phyloP scores from a whole-genome alignment of 2,888 invertebrate species.

The Troides helena region DNA sequence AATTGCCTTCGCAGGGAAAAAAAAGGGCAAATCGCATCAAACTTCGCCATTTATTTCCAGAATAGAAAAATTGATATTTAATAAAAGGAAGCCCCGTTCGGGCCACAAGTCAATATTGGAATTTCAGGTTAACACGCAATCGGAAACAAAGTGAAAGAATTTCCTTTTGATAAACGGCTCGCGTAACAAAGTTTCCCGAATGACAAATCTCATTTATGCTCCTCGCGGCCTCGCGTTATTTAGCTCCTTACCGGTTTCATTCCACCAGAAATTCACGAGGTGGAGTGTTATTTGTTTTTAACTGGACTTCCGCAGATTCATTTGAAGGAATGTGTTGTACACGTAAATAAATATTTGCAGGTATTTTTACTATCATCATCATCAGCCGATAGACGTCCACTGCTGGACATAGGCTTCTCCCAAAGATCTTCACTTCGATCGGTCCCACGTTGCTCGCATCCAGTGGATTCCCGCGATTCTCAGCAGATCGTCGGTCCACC shows the following conservation, averaged over 20 bases:
- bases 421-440: too few species aligned
- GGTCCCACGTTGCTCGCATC: too few species aligned
- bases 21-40: too few species aligned
- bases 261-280: constrained; percentile 4
- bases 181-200: constrained; percentile 24
- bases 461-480: too few species aligned
- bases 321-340: constrained; percentile 5
- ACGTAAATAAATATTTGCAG: background rate
- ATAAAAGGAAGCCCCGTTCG: constrained; percentile 11
- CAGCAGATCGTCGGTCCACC: too few species aligned
- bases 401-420: too few species aligned
- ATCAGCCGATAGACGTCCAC: too few species aligned
- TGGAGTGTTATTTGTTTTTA: constrained; percentile 13
- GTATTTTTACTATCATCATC: background rate
- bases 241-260: constrained; percentile 18
- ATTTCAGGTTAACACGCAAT: constrained; percentile 30
- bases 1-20: too few species aligned
- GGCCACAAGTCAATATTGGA: constrained; percentile 29
- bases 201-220: constrained; percentile 30
- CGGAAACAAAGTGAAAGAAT: constrained; percentile 25
- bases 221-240: constrained; percentile 13
- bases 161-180: constrained; percentile 28
- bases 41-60: constrained; percentile 7
- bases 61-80: constrained; percentile 17
- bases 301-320: background rate